Conservation (phyloP, 2,113 vertebrate species). For the Dipodomys ordii region DNA sequence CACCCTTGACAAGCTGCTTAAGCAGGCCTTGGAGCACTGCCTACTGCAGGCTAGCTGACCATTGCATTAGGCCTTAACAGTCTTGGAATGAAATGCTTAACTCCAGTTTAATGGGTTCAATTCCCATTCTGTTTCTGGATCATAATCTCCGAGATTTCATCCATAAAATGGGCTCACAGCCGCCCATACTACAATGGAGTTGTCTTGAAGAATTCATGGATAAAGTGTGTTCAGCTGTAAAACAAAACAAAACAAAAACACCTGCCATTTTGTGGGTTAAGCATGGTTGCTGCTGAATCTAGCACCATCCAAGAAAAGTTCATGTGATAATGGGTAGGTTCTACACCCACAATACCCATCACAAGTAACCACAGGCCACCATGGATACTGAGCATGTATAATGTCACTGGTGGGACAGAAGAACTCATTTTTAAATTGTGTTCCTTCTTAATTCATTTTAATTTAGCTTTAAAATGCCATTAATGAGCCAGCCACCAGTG, state of each 20-base stretch:
- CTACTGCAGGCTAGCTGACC: background rate
- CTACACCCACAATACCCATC: background rate
- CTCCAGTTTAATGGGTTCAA: background rate
- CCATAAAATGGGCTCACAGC: background rate
- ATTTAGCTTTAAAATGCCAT: background rate
- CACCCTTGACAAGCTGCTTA: slow-evolving; percentile 61
- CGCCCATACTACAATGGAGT: background rate
- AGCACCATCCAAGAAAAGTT: background rate
- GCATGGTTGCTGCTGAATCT: background rate
- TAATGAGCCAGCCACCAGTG: no score
- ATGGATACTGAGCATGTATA: background rate
- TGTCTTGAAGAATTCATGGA: background rate
- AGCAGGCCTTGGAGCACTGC: background rate
- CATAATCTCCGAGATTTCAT: background rate
- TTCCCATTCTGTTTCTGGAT: background rate
- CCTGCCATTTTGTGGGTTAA: background rate
- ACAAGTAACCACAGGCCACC: background rate
- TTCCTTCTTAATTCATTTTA: slow-evolving; percentile 34
- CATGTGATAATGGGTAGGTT: background rate
- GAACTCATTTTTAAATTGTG: background rate
- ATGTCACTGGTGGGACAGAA: background rate
- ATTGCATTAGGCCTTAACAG: background rate
- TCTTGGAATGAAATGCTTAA: background rate
- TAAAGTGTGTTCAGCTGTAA: background rate
- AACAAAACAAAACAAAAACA: background rate